Evolutionary conservation across 2,888 invertebrate genomes (phyloP).

Genomic region (Frankliniella fusca): DNA sequence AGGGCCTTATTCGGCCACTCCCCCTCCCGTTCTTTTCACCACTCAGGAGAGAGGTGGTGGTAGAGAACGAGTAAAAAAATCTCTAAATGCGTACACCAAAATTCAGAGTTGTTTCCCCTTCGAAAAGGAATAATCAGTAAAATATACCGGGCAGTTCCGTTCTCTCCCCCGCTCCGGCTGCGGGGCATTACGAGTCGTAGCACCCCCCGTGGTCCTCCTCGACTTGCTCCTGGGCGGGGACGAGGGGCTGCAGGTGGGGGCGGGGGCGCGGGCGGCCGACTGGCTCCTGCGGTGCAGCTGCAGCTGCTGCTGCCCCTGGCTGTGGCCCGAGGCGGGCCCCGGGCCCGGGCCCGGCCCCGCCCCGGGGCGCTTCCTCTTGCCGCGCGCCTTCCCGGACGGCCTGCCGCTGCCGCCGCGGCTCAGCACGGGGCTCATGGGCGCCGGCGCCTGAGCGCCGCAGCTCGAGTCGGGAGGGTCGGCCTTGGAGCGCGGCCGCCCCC

Average conservation of each 20-base stretch:
- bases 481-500: background rate
- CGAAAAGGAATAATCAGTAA: too few species aligned
- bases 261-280: background rate
- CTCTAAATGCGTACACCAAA: too few species aligned
- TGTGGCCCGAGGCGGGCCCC: background rate
- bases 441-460: background rate
- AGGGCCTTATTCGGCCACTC: too few species aligned
- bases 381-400: background rate
- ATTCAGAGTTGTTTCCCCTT: too few species aligned
- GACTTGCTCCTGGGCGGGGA: background rate
- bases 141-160: too few species aligned
- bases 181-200: too few species aligned
- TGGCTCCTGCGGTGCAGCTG: background rate
- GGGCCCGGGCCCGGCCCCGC: too few species aligned
- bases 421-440: background rate
- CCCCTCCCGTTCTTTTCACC: too few species aligned
- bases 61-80: too few species aligned
- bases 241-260: background rate
- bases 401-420: background rate
- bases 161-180: too few species aligned
- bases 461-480: background rate
- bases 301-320: background rate
- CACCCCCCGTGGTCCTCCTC: background rate
- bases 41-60: too few species aligned
- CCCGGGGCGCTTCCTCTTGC: background rate